These are phyloP conservation scores for Mareca penelope DNA, from an alignment of 2,797 vertebrate species.

Conservation along the genomic window DNA sequence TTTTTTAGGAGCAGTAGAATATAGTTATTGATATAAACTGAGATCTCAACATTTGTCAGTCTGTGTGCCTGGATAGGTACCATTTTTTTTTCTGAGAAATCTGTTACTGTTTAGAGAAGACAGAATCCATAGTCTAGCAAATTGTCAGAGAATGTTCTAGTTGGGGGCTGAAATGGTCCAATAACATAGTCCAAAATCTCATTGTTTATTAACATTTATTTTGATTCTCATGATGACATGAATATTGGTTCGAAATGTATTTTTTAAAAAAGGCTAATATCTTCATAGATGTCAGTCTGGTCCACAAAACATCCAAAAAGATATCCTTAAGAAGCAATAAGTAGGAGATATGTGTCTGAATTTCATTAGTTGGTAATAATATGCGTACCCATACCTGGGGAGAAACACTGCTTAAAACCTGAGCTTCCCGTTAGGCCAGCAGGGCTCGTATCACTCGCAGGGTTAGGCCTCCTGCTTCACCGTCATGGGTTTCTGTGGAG, in stretches of 20 bases:
- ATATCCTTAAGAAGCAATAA: constrained; percentile 18
- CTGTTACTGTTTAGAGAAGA: not conserved
- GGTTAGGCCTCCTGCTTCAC: not conserved
- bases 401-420: constrained; percentile 3
- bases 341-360: constrained; percentile 28
- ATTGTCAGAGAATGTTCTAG: not conserved
- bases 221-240: constrained; percentile 48
- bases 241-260: not conserved
- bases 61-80: not conserved
- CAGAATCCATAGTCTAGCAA: not conserved
- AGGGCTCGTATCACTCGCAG: not conserved
- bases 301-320: not conserved
- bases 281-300: constrained; percentile 30
- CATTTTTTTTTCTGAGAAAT: not conserved
- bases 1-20: not conserved
- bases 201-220: constrained; percentile 18
- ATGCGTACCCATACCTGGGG: not conserved
- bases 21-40: not conserved
- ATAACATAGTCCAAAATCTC: not conserved
- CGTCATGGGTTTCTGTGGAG: not conserved
- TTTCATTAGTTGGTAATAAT: constrained; percentile 56
- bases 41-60: not conserved
- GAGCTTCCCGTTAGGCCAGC: not conserved
- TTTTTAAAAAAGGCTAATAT: not conserved
- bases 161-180: not conserved